Evolutionary conservation across 2,113 vertebrate species (phyloP).

Genomic region (Erythrocercus mccallii): DNA sequence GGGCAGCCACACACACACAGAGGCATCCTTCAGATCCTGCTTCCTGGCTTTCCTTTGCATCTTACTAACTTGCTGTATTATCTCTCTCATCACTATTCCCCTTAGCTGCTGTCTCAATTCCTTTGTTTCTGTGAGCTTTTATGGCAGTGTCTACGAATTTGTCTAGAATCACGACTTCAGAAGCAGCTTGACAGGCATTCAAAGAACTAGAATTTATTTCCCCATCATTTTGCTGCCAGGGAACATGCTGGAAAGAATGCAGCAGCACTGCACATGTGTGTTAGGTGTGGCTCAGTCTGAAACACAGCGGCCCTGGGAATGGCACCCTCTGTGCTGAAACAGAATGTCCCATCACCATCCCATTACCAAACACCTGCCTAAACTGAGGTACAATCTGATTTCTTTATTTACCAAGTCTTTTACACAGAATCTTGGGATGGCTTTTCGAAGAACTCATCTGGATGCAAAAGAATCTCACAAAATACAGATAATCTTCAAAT

Average conservation of each 20-base stretch:
- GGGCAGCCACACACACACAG: not conserved
- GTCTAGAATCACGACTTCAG: slow-evolving; percentile 15
- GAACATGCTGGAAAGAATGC: not conserved
- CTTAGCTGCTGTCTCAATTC: not conserved
- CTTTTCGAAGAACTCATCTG: not conserved
- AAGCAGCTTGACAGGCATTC: not conserved
- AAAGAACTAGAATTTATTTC: slow-evolving; percentile 12
- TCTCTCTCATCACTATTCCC: not conserved
- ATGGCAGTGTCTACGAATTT: not conserved
- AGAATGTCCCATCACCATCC: not conserved
- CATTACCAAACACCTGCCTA: not conserved
- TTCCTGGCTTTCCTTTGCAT: not conserved
- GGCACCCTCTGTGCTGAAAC: not conserved
- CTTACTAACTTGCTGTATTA: not conserved
- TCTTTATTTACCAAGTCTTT: not conserved
- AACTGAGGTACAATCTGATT: not conserved
- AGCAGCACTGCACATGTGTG: not conserved
- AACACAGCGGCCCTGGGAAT: not conserved
- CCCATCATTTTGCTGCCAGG: slow-evolving; percentile 6
- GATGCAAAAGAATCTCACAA: not conserved
- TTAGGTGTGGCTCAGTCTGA: not conserved
- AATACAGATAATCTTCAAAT: not conserved
- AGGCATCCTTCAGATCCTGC: not conserved
- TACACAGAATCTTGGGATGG: not conserved
- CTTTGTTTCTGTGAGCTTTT: slow-evolving; percentile 10